These are phyloP conservation scores for Apostichopus parvimensis DNA, from an alignment of 35 echinoderm and acorn worm species.

Conservation along the genomic window DNA sequence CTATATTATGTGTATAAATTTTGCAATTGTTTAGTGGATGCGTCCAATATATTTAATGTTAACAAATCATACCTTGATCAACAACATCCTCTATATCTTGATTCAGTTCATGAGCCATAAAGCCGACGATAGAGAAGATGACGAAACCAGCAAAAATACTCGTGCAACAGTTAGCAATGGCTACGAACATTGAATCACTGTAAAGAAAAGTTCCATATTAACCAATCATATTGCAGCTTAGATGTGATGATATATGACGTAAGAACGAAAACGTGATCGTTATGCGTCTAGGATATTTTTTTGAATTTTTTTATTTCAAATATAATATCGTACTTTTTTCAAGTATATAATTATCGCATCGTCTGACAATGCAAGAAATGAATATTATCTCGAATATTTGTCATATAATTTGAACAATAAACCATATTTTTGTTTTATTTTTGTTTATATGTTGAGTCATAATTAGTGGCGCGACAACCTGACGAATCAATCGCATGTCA, in stretches of 20 bases:
- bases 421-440: too few relatives aligned
- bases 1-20: too few relatives aligned
- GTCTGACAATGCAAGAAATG: too few relatives aligned
- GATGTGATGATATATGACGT: neutral
- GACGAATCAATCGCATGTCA: too few relatives aligned
- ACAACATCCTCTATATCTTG: constrained; percentile 71
- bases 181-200: constrained; percentile 78
- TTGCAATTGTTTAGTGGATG: too few relatives aligned
- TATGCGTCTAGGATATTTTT: too few relatives aligned
- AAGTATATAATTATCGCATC: too few relatives aligned
- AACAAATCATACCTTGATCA: constrained; percentile 65
- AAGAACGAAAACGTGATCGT: neutral
- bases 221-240: neutral
- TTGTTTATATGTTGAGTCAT: too few relatives aligned
- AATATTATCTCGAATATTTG: too few relatives aligned
- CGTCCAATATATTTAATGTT: too few relatives aligned
- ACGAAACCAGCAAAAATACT: constrained; percentile 93
- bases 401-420: neutral
- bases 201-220: neutral
- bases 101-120: constrained; percentile 54
- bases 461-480: too few relatives aligned
- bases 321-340: neutral
- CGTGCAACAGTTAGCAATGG: constrained; percentile 76
- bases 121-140: constrained; percentile 89
- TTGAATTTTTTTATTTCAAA: too few relatives aligned